Percentiles rank a stretch among this genome's conserved stretches.
Conservation (phyloP, 2,797 vertebrate species). For the Coendou prehensilis region DNA sequence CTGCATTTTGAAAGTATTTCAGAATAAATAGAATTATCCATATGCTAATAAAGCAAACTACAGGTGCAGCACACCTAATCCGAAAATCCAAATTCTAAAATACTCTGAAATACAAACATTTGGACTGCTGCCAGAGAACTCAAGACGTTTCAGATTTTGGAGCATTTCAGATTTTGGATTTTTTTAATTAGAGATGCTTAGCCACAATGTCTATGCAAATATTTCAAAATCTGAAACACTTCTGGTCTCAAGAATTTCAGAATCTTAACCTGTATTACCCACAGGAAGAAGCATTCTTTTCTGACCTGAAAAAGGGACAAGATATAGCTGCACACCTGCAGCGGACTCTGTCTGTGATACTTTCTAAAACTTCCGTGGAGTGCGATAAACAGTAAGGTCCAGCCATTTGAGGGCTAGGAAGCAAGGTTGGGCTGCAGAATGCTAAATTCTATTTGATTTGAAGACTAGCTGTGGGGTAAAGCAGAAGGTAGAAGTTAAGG, state of each 20-base stretch:
- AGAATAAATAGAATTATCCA: background rate
- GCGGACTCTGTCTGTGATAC: background rate
- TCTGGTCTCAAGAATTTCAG: background rate
- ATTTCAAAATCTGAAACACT: background rate
- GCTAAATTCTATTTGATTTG: background rate
- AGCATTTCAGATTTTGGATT: background rate
- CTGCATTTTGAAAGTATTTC: background rate
- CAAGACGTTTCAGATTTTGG: background rate
- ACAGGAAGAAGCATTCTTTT: background rate
- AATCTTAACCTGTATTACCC: background rate
- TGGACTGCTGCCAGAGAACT: background rate
- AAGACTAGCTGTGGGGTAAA: background rate
- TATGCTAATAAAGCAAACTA: background rate
- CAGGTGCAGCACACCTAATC: background rate
- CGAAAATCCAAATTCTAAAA: background rate
- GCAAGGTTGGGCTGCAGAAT: background rate
- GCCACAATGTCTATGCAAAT: background rate
- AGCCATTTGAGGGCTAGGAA: background rate
- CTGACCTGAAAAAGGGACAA: background rate
- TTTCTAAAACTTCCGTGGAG: accelerated
- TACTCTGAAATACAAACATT: background rate
- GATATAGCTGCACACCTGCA: background rate
- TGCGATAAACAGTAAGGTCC: background rate
- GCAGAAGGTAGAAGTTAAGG: background rate
- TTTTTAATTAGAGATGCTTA: background rate